These are phyloP conservation scores for Cotesia chilonis DNA, from an alignment of 1,140 invertebrate species.

Conservation along the genomic window DNA sequence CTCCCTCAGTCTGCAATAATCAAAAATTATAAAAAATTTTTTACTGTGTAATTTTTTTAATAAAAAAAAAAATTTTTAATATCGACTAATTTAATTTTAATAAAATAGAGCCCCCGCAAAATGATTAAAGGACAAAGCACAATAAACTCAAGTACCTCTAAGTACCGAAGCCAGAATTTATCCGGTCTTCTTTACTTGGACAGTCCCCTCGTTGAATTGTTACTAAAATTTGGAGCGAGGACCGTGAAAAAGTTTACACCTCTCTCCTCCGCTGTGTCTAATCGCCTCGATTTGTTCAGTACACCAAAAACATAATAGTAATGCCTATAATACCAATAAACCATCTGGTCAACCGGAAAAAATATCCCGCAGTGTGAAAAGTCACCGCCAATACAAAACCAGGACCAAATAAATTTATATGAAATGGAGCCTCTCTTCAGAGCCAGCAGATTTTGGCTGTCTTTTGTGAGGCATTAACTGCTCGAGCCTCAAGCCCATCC, in stretches of 20 bases:
- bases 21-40: neutral
- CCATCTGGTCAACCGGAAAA: slow-evolving; percentile 43
- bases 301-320: too few relatives aligned
- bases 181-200: neutral
- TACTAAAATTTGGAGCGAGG: neutral
- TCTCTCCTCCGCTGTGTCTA: slow-evolving; percentile 39
- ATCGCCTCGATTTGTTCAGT: slow-evolving; percentile 29
- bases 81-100: too few relatives aligned
- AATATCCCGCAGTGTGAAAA: slow-evolving; percentile 40
- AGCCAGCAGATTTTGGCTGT: neutral
- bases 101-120: too few relatives aligned
- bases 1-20: slow-evolving; percentile 38
- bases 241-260: slow-evolving; percentile 32
- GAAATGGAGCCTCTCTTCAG: too few relatives aligned
- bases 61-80: neutral
- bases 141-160: neutral
- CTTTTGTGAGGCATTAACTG: neutral
- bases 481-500: slow-evolving; percentile 21
- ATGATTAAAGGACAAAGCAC: too few relatives aligned
- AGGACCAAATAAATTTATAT: neutral
- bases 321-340: neutral
- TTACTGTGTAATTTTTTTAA: neutral
- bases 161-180: neutral
- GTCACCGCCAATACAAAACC: slow-evolving; percentile 35
- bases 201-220: neutral